Evolutionary conservation across 2,888 invertebrate species (phyloP), one percentile per base, ranked within the genome.

Genomic region (Camponotus fellah): DNA sequence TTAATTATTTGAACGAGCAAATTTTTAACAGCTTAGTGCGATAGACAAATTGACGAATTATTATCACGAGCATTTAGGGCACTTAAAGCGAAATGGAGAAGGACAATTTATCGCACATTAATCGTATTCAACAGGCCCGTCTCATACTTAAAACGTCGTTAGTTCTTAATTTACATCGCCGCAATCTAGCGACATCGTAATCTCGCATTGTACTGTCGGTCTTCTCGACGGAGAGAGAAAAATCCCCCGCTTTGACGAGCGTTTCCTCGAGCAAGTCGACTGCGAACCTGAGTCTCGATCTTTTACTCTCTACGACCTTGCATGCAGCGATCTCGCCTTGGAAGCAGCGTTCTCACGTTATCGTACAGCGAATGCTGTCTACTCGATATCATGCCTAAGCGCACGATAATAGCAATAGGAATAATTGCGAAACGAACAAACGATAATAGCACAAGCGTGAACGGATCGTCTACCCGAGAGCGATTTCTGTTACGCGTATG

Each of bases 381-480:
- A 58, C 49, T 60, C 77, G 86, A 83, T 85, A 80, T 77, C 80
- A 82, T 65, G 77, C 34, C 5, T 65, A 65, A n/a, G n/a, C 43
- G 62, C 43, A 34, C 66, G 86, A 75, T 74, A 72, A 72, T 53
- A 53, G 75, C 71, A 21, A 56, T 77, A 58, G 74, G 56, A 66
- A 84, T 88, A 68, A 62, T 86, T 86, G 86, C 56, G 86, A 86
- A 89, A 89, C 65, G 85, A 71, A 74, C 75, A 71, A 75, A 34
- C 71, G 88, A 72, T 64, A 65, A 85, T 89, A 88, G 84, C 83
- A 82, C 79, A 80, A 66, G 82, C 83, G 60, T 68, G 85, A 84
- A 82, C 85, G 84, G 81, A 89, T 88, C 82, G 86, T 37, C 72
- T 32, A 53, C 37, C 76, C 77, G 65, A 49, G 66, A 71, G 58